Conservation (phyloP, 2,888 invertebrate genomes). For the Papilio gigon region DNA sequence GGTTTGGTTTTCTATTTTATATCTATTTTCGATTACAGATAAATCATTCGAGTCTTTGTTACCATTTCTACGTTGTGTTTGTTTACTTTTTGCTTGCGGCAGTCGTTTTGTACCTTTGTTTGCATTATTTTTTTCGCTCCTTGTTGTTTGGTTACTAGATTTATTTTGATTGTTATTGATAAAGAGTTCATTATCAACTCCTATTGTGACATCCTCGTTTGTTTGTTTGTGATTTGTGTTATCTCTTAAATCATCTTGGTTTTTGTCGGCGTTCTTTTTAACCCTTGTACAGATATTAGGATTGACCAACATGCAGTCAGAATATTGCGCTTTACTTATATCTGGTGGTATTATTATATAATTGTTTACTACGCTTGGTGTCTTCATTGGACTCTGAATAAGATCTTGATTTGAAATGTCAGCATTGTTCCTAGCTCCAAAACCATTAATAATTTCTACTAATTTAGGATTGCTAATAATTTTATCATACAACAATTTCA, state of each 20-base stretch:
- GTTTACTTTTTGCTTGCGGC: constrained; percentile 36
- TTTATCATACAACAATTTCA: constrained; percentile 16
- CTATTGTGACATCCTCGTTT: neutral
- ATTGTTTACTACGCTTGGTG: constrained; percentile 57
- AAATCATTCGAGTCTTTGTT: neutral
- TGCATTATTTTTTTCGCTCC: constrained; percentile 11
- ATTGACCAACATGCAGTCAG: neutral
- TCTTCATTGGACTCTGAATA: neutral
- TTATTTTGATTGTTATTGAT: neutral
- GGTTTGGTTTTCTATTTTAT: neutral
- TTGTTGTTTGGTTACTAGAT: neutral
- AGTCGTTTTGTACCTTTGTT: constrained; percentile 37
- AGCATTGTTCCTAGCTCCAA: neutral
- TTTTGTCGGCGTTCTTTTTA: constrained; percentile 23
- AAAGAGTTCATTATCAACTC: neutral
- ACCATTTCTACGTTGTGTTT: neutral
- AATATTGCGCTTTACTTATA: constrained; percentile 40
- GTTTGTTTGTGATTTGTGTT: neutral
- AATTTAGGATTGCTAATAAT: constrained; percentile 10
- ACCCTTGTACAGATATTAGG: constrained; percentile 19
- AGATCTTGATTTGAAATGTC: constrained; percentile 13
- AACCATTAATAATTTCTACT: neutral
- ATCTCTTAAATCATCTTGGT: neutral
- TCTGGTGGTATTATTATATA: constrained; percentile 57
- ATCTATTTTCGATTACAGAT: constrained; percentile 1